Evolutionary conservation across 2,113 vertebrate species (phyloP).

Genomic region (Bucco capensis): DNA sequence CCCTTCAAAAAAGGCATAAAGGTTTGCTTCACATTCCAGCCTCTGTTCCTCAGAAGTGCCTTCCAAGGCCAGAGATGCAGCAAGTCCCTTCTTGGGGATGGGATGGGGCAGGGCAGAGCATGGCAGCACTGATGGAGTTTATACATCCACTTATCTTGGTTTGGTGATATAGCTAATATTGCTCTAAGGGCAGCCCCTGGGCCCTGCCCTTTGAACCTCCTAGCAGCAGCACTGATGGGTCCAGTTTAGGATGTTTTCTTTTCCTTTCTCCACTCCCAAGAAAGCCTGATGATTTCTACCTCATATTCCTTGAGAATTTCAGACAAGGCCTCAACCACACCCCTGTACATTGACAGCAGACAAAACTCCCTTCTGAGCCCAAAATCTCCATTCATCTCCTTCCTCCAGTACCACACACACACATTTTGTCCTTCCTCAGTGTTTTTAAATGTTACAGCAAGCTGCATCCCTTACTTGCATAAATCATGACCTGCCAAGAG

Average conservation of each 20-base stretch:
- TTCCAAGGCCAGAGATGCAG: not conserved
- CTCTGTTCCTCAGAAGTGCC: not conserved
- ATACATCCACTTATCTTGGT: accelerated
- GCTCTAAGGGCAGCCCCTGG: not conserved
- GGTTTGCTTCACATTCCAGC: not conserved
- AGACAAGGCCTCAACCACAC: not conserved
- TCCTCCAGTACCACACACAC: accelerated
- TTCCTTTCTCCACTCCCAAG: not conserved
- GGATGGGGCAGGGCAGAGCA: not conserved
- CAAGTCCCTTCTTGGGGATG: not conserved
- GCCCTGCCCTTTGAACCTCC: not conserved
- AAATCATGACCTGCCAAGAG: not conserved
- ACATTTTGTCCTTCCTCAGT: not conserved
- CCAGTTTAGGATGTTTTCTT: not conserved
- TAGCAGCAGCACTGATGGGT: not conserved
- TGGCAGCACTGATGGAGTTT: not conserved
- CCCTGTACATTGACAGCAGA: not conserved
- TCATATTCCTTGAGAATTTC: not conserved
- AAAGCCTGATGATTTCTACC: not conserved
- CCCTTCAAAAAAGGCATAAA: not conserved
- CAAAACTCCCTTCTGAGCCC: not conserved
- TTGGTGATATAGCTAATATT: not conserved
- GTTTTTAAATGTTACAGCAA: no score
- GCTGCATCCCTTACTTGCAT: not conserved
- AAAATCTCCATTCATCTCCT: not conserved